phyloP scores from a whole-genome alignment of 2,888 invertebrate genomes.

The Eupithecia vulgata region DNA sequence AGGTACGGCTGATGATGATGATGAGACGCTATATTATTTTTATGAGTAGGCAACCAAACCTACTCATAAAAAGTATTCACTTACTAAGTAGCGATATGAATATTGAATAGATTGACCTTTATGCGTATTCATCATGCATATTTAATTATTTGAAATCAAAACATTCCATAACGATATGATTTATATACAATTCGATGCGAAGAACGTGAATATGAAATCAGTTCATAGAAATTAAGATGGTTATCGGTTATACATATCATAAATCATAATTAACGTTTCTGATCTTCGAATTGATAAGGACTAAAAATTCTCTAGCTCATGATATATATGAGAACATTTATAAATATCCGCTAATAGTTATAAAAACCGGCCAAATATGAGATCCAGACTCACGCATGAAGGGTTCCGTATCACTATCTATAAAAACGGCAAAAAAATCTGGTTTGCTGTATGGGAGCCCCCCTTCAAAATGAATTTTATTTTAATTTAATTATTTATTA shows the following conservation, averaged over 20 bases:
- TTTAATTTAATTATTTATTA: no score
- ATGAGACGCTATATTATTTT: no score
- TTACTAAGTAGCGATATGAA: not conserved
- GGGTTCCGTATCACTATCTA: no score
- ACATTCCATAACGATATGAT: slow-evolving; percentile 28
- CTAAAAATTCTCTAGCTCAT: not conserved
- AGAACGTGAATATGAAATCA: slow-evolving; percentile 21
- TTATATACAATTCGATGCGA: slow-evolving; percentile 17
- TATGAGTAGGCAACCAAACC: not conserved
- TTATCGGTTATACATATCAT: slow-evolving; percentile 35
- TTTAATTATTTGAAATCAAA: slow-evolving; percentile 6
- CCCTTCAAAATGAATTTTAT: no score
- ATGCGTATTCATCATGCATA: slow-evolving; percentile 13
- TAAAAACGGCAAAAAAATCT: no score
- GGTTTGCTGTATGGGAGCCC: no score
- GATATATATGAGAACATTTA: not conserved
- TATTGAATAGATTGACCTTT: slow-evolving; percentile 6
- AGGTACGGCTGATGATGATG: no score
- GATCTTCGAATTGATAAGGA: slow-evolving; percentile 9
- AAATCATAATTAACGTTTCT: slow-evolving; percentile 21
- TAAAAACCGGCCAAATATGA: no score
- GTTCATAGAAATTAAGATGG: slow-evolving; percentile 23
- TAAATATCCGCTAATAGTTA: not conserved
- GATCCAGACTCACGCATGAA: no score
- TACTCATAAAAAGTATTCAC: not conserved